Conservation (phyloP, 2,797 vertebrate genomes). For the Ctenochaetus hawaiiensis region DNA sequence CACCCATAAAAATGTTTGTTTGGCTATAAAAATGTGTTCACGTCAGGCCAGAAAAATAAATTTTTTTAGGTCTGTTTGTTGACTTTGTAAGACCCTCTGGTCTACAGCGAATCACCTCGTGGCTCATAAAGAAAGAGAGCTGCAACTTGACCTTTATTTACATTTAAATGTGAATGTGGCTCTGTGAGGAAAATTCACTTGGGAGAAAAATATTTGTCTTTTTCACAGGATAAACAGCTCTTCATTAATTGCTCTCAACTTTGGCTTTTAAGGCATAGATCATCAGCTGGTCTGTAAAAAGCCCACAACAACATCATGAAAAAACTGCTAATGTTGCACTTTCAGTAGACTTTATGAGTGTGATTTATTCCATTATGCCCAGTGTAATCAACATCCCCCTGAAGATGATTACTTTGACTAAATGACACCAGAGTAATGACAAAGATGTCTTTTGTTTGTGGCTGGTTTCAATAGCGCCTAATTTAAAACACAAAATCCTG, state of each 20-base stretch:
- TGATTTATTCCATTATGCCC: slow-evolving; percentile 28
- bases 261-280: slow-evolving; percentile 34
- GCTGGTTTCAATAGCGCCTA: background rate
- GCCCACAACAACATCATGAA: background rate
- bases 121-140: slow-evolving; percentile 4
- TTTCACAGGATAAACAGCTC: slow-evolving; percentile 10
- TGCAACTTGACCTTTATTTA: slow-evolving; percentile 4
- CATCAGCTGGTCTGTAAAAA: slow-evolving; percentile 7
- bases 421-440: slow-evolving; percentile 12
- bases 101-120: background rate
- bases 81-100: background rate
- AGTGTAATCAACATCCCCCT: slow-evolving; percentile 35
- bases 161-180: slow-evolving; percentile 6
- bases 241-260: slow-evolving; percentile 57
- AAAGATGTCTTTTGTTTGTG: background rate
- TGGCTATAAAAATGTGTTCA: slow-evolving; percentile 11
- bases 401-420: slow-evolving; percentile 15
- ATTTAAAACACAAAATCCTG: background rate
- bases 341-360: slow-evolving; percentile 43
- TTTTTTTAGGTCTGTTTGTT: background rate
- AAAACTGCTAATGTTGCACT: background rate
- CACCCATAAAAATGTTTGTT: slow-evolving; percentile 17
- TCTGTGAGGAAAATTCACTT: background rate
- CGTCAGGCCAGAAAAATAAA: background rate
- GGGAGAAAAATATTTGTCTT: background rate